These are phyloP conservation scores for Pyrgus malvae DNA, from an alignment of 2,888 invertebrate species.

Conservation along the genomic window DNA sequence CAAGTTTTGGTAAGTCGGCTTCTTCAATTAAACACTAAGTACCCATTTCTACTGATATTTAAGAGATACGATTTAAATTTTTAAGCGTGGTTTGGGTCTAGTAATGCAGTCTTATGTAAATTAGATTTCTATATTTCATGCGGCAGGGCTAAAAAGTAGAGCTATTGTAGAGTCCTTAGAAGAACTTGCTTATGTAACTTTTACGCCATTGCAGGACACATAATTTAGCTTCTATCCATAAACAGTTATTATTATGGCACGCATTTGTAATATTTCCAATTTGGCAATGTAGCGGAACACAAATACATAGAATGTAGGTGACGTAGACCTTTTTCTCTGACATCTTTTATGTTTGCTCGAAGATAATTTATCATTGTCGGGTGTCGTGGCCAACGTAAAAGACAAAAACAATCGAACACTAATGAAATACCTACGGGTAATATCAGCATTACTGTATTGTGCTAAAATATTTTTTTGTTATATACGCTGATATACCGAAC, in stretches of 20 bases:
- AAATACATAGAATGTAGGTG: slow-evolving; percentile 22
- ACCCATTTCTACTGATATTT: background rate
- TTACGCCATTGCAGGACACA: slow-evolving; percentile 67
- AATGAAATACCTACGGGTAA: too few species aligned
- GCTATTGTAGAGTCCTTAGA: slow-evolving; percentile 8
- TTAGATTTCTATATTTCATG: too few species aligned
- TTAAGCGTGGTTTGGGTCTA: too few species aligned
- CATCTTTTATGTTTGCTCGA: slow-evolving; percentile 6
- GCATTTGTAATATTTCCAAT: slow-evolving; percentile 18
- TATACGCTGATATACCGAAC: too few species aligned
- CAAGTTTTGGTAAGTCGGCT: background rate
- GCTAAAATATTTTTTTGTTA: too few species aligned
- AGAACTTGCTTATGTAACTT: slow-evolving; percentile 57
- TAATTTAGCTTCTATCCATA: slow-evolving; percentile 9
- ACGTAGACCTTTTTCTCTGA: slow-evolving; percentile 20
- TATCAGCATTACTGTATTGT: too few species aligned
- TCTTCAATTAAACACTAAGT: too few species aligned
- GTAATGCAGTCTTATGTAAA: too few species aligned
- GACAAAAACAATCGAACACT: background rate
- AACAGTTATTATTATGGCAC: slow-evolving; percentile 4
- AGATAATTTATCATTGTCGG: slow-evolving; percentile 22
- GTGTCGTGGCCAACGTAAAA: background rate
- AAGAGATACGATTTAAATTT: too few species aligned
- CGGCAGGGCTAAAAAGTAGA: background rate
- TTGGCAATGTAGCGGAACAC: slow-evolving; percentile 16